Conservation (phyloP, 1,140 invertebrate species). For the Hetaerina americana region DNA sequence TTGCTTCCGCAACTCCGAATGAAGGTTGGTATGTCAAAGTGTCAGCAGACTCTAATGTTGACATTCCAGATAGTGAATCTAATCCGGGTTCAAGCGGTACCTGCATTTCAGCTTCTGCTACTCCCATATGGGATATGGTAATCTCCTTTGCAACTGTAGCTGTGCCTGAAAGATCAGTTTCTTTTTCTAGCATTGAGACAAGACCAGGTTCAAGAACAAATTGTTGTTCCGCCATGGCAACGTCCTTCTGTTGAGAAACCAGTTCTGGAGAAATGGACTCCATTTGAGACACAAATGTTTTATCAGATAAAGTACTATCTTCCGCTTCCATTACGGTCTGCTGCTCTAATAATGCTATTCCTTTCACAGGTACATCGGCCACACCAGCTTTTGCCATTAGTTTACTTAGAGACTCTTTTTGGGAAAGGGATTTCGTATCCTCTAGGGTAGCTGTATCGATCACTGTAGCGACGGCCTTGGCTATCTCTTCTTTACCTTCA, state of each 20-base stretch:
- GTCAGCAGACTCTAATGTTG: not conserved
- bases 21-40: not conserved
- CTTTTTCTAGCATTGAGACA: conserved; percentile 9
- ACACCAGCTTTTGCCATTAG: not conserved
- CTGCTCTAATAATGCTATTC: not conserved
- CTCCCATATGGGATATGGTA: not conserved
- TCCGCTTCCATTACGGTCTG: conserved; percentile 5
- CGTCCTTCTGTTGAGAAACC: not conserved
- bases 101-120: not conserved
- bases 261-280: conserved; percentile 9
- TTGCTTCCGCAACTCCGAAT: not conserved
- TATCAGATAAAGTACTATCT: conserved; percentile 7
- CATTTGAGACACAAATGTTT: conserved; percentile 17
- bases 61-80: not conserved
- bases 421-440: conserved; percentile 4
- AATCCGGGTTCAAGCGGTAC: not conserved
- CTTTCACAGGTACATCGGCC: not conserved
- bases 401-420: conserved; percentile 2
- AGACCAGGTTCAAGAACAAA: conserved; percentile 6
- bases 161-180: not conserved
- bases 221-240: conserved; percentile 5
- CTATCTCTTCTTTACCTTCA: conserved; percentile 3
- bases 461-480: not conserved
- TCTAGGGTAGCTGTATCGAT: not conserved
- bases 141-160: not conserved